Percentiles rank a stretch among this genome's conserved stretches.
These are phyloP conservation scores for Drosophila neonasuta DNA, from an alignment of 2,888 invertebrate species.

Conservation along the genomic window DNA sequence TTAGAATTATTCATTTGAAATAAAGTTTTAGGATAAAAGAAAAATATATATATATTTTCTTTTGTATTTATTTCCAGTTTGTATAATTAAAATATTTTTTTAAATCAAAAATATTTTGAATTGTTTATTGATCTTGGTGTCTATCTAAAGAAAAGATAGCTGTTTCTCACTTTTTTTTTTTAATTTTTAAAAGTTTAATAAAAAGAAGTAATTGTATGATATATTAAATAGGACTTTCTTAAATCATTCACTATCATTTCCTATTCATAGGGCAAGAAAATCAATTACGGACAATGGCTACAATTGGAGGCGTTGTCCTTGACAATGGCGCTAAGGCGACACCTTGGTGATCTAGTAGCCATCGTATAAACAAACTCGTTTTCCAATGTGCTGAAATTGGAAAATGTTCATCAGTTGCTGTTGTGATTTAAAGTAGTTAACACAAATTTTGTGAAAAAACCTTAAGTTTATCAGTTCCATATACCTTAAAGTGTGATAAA, in stretches of 20 bases:
- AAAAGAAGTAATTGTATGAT: no score
- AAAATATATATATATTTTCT: no score
- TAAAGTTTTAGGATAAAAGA: no score
- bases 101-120: no score
- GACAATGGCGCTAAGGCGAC: conserved; percentile 13
- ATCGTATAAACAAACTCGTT: conserved; percentile 23
- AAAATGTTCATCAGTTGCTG: conserved; percentile 21
- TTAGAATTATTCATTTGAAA: no score
- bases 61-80: no score
- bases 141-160: no score
- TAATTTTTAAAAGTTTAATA: no score
- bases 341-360: conserved; percentile 55
- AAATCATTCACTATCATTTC: not conserved
- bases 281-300: conserved; percentile 1
- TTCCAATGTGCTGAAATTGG: not conserved
- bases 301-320: conserved; percentile 10
- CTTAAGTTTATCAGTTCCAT: not conserved
- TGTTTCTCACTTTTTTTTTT: no score
- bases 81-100: no score
- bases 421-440: conserved; percentile 29
- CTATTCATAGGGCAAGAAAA: not conserved
- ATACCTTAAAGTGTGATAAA: not conserved
- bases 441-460: conserved; percentile 13
- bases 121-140: no score
- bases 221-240: not conserved